Evolutionary conservation across 1,140 invertebrate genomes (phyloP).

Genomic region (Solenopsis invicta): DNA sequence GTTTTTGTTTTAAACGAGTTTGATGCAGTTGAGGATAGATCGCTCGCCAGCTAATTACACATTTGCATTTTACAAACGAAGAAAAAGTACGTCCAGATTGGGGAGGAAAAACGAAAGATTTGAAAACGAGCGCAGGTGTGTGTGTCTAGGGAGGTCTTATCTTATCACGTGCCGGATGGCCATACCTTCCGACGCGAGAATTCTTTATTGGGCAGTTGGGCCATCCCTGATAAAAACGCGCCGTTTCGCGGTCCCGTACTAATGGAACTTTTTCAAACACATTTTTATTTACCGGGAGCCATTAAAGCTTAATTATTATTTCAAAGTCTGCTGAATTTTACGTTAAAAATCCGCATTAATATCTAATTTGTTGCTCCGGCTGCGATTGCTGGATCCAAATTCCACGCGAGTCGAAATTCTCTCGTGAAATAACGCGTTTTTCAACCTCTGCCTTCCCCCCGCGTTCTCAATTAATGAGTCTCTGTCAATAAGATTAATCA

Average conservation of each 20-base stretch:
- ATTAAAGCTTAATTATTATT: slow-evolving; percentile 18
- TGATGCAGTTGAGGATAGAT: background rate
- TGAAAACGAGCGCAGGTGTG: slow-evolving; percentile 23
- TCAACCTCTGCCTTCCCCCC: background rate
- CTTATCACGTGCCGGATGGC: slow-evolving; percentile 34
- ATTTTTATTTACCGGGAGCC: slow-evolving; percentile 5
- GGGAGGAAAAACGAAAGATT: background rate
- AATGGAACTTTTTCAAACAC: background rate
- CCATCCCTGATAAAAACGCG: slow-evolving; percentile 39
- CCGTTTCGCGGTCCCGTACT: slow-evolving; percentile 1
- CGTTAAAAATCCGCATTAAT: background rate
- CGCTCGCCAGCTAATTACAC: slow-evolving; percentile 8
- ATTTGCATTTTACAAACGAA: slow-evolving; percentile 27
- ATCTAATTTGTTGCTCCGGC: background rate
- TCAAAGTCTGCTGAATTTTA: background rate
- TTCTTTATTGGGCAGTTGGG: slow-evolving; percentile 35
- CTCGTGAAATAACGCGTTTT: background rate
- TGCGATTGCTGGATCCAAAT: background rate
- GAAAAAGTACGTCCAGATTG: background rate
- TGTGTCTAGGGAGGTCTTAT: slow-evolving; percentile 20
- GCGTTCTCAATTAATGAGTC: slow-evolving; percentile 68
- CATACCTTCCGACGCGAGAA: slow-evolving; percentile 19
- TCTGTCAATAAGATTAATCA: slow-evolving; percentile 77
- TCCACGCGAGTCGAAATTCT: background rate
- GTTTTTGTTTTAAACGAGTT: background rate